These are phyloP conservation scores for Huso huso DNA, from an alignment of 2,797 vertebrate species.

Conservation along the genomic window DNA sequence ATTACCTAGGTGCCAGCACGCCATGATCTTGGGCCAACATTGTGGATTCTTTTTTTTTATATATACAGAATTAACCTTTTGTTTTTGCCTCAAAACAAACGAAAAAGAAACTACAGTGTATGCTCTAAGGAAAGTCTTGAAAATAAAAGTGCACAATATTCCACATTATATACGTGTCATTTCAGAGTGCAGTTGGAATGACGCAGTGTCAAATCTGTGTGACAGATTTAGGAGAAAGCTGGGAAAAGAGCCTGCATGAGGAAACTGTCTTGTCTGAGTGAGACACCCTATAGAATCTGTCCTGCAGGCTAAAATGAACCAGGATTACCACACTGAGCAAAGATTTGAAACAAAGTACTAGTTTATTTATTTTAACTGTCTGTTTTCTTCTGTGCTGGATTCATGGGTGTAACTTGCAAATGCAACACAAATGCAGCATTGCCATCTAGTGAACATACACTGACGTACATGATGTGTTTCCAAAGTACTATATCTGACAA, in stretches of 20 bases:
- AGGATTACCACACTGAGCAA: constrained; percentile 41
- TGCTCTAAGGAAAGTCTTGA: constrained; percentile 60
- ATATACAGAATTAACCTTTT: not conserved
- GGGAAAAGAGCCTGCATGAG: constrained; percentile 77
- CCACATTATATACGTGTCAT: constrained; percentile 98
- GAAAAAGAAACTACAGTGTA: constrained; percentile 25
- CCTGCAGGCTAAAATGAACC: constrained; percentile 71
- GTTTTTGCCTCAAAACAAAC: not conserved
- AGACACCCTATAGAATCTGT: constrained; percentile 74
- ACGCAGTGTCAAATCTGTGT: constrained; percentile 97
- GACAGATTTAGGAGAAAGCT: constrained; percentile 99
- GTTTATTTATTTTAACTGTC: constrained; percentile 55
- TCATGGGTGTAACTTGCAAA: constrained; percentile 28
- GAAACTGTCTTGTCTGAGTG: constrained; percentile 76
- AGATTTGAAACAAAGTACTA: constrained; percentile 47
- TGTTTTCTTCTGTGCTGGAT: constrained; percentile 39
- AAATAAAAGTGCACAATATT: constrained; percentile 98
- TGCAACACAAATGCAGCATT: constrained; percentile 37
- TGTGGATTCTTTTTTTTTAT: not conserved
- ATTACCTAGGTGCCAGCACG: not conserved
- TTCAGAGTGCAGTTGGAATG: constrained; percentile 82
- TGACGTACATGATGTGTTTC: no score
- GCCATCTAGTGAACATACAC: constrained; percentile 50
- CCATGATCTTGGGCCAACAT: not conserved
- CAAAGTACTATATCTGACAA: no score